phyloP scores from a whole-genome alignment of 2,113 vertebrate genomes.

The Odontesthes bonariensis region DNA sequence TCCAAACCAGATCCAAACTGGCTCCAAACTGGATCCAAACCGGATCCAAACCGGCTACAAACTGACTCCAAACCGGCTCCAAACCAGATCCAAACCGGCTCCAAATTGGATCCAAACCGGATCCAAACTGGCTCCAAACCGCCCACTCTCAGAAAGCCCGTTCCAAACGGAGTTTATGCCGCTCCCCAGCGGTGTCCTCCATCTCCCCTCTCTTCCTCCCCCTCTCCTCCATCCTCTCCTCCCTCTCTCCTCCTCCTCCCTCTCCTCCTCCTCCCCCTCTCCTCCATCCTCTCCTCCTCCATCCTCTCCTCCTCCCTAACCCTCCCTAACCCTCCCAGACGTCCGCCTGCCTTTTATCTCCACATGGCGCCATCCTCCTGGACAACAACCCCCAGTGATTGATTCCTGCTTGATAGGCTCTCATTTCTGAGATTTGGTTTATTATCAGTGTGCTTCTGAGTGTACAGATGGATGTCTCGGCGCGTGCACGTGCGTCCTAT shows the following conservation, averaged over 20 bases:
- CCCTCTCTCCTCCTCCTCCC: neutral
- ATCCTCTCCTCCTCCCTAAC: conserved; percentile 85
- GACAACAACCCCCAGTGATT: conserved; percentile 96
- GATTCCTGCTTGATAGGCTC: conserved; percentile 94
- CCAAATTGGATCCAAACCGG: too few species aligned
- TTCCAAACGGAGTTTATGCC: too few species aligned
- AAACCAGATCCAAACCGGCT: too few species aligned
- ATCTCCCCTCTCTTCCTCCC: neutral
- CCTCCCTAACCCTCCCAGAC: conserved; percentile 70
- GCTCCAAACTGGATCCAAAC: too few species aligned
- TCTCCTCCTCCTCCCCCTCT: conserved; percentile 80
- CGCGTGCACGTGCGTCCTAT: neutral
- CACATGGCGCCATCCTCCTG: conserved; percentile 94
- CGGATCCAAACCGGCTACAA: too few species aligned
- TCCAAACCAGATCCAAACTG: too few species aligned
- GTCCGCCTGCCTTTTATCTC: conserved; percentile 91
- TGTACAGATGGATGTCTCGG: conserved; percentile 42
- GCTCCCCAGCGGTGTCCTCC: too few species aligned
- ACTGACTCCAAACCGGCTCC: too few species aligned
- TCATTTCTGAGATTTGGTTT: conserved; percentile 96
- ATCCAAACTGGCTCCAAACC: too few species aligned
- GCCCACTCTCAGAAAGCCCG: too few species aligned
- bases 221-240: too few species aligned
- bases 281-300: conserved; percentile 89
- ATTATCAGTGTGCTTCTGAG: conserved; percentile 94